Evolutionary conservation across 2,113 vertebrate species (phyloP).

Genomic region (Callospermophilus lateralis): DNA sequence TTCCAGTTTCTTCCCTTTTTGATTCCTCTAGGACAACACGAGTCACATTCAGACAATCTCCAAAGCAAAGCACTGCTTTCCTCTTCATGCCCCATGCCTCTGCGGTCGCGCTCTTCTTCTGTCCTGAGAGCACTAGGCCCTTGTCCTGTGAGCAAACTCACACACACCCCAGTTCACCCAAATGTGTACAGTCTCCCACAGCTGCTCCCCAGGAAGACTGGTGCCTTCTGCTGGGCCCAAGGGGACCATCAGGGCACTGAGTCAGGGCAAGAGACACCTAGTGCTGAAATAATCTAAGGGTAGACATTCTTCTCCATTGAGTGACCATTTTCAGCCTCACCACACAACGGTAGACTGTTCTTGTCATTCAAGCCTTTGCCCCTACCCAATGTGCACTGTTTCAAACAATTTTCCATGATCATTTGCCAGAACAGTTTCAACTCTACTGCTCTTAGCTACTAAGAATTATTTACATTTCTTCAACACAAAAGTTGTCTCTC

Average conservation of each 20-base stretch:
- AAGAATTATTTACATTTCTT: not conserved
- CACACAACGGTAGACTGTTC: not conserved
- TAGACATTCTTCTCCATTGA: not conserved
- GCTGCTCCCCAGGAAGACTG: not conserved
- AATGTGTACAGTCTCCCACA: not conserved
- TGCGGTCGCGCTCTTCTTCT: not conserved
- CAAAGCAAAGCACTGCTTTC: not conserved
- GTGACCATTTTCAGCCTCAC: not conserved
- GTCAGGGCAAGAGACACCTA: not conserved
- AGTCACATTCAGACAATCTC: not conserved
- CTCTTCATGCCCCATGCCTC: not conserved
- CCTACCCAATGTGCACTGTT: not conserved
- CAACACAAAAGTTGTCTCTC: not conserved
- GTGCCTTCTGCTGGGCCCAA: not conserved
- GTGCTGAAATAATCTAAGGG: not conserved
- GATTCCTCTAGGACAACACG: not conserved
- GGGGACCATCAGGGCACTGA: not conserved
- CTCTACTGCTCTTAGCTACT: not conserved
- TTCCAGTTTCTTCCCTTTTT: not conserved
- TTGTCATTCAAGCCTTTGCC: not conserved
- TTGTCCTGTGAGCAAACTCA: not conserved
- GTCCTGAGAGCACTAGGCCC: not conserved
- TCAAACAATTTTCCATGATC: not conserved
- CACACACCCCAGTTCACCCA: not conserved
- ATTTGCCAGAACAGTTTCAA: not conserved